A percentile compares a stretch with the other conserved stretches of the same genome.
Evolutionary conservation across 2,797 vertebrate genomes (phyloP).

Genomic region (Sphenodon punctatus): DNA sequence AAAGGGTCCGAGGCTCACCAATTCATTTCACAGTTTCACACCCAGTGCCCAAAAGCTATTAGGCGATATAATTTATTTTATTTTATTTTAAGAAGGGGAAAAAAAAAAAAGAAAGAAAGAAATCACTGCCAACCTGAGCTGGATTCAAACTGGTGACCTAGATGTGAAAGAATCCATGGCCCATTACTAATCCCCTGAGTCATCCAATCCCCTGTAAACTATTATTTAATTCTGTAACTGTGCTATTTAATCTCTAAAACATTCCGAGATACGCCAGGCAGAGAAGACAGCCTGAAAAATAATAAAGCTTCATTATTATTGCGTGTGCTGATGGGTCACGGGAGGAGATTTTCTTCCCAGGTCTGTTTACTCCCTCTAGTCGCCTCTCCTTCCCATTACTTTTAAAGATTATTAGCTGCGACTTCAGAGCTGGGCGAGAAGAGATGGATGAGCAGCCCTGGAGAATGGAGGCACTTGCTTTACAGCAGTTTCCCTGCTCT

Average conservation of each 20-base stretch:
- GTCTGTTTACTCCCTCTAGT: slow-evolving; percentile 29
- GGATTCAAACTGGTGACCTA: slow-evolving; percentile 63
- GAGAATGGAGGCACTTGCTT: background rate
- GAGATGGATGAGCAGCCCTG: slow-evolving; percentile 5
- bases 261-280: slow-evolving; percentile 55
- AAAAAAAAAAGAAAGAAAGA: no score
- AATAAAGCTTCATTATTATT: slow-evolving; percentile 64
- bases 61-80: background rate
- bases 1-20: background rate
- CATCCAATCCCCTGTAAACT: slow-evolving; percentile 66
- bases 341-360: slow-evolving; percentile 47
- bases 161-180: slow-evolving; percentile 64
- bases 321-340: slow-evolving; percentile 30
- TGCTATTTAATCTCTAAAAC: slow-evolving; percentile 69
- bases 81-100: no score
- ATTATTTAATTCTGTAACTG: slow-evolving; percentile 71
- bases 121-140: slow-evolving; percentile 49
- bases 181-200: slow-evolving; percentile 65
- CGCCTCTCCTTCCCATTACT: background rate
- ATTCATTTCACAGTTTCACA: slow-evolving; percentile 1
- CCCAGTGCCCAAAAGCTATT: background rate
- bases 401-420: slow-evolving; percentile 31
- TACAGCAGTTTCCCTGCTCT: no score
- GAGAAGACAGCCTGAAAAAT: slow-evolving; percentile 64
- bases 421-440: slow-evolving; percentile 35